These are phyloP conservation scores for Apotomis turbidana DNA, from an alignment of 2,888 invertebrate species.

Conservation along the genomic window DNA sequence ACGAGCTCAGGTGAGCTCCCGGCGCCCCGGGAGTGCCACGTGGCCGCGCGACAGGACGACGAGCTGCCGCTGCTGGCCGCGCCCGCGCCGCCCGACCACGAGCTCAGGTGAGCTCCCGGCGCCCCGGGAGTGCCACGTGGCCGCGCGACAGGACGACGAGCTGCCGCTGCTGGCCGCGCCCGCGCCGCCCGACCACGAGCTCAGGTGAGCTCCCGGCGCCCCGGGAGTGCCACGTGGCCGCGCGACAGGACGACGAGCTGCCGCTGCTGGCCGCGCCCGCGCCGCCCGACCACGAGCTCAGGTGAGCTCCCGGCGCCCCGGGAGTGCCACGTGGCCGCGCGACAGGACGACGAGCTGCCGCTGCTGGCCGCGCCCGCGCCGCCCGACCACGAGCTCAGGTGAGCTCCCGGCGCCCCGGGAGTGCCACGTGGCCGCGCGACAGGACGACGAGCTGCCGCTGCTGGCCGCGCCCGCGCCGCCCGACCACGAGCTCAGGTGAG, in stretches of 20 bases:
- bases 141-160: constrained; percentile 36
- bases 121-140: constrained; percentile 25
- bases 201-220: no score
- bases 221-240: constrained; percentile 91
- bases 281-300: constrained; percentile 8
- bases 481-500: constrained; percentile 11
- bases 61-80: constrained; percentile 24
- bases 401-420: constrained; percentile 70
- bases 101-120: no score
- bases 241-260: constrained; percentile 47
- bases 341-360: constrained; percentile 42
- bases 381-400: constrained; percentile 14
- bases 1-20: constrained; percentile 5
- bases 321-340: constrained; percentile 89
- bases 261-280: constrained; percentile 20
- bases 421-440: constrained; percentile 86
- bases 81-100: background rate
- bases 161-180: constrained; percentile 16
- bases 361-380: constrained; percentile 17
- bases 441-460: constrained; percentile 40
- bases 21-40: constrained; percentile 90
- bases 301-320: background rate
- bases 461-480: constrained; percentile 12
- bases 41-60: constrained; percentile 64
- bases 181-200: no score